Conservation (phyloP, 2,888 invertebrate species). For the Tachina grossa region DNA sequence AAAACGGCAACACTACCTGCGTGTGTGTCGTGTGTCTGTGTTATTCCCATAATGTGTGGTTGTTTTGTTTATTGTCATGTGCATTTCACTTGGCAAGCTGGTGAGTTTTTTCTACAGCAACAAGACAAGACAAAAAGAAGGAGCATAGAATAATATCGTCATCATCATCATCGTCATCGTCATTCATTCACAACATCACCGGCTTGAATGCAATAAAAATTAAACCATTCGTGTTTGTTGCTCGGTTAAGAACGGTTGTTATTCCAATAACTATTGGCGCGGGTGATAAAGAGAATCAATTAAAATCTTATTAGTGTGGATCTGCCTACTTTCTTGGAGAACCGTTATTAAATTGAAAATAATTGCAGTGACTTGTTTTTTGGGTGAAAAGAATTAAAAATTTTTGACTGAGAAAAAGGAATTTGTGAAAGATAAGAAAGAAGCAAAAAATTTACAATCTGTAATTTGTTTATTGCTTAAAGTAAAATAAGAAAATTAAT, state of each 20-base stretch:
- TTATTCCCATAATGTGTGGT: constrained; percentile 39
- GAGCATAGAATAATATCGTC: background rate
- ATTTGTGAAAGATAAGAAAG: background rate
- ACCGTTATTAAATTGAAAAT: constrained; percentile 37
- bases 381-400: background rate
- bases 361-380: constrained; percentile 30
- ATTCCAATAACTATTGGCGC: constrained; percentile 51
- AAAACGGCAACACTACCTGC: background rate
- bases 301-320: constrained; percentile 9
- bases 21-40: constrained; percentile 26
- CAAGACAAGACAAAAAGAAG: constrained; percentile 21
- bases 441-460: background rate
- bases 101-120: constrained; percentile 58
- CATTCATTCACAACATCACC: constrained; percentile 44
- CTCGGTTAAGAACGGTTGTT: constrained; percentile 78
- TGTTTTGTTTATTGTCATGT: constrained; percentile 67
- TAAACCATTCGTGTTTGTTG: constrained; percentile 76
- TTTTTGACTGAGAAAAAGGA: background rate
- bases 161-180: constrained; percentile 29
- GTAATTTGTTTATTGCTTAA: background rate
- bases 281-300: constrained; percentile 52
- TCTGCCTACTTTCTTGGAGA: background rate
- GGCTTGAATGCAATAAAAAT: constrained; percentile 65
- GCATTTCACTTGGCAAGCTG: constrained; percentile 69
- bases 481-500: constrained; percentile 45